A percentile compares a stretch with the other conserved stretches of the same genome.
These are phyloP conservation scores for Lithophane semibrunnea DNA, from an alignment of 2,888 invertebrate genomes.

Conservation along the genomic window DNA sequence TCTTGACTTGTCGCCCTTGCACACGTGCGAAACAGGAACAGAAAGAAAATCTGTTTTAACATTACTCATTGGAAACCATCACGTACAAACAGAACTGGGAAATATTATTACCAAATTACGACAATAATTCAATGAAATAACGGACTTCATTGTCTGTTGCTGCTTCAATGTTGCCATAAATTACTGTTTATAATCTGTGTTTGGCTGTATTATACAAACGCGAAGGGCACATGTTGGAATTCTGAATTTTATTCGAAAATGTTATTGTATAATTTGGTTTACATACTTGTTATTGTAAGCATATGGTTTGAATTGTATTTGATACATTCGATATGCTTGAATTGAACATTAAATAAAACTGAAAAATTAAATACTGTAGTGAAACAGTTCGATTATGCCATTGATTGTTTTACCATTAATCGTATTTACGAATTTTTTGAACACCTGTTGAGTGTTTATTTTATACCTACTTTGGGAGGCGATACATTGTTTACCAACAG, in stretches of 20 bases:
- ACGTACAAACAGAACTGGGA: background rate
- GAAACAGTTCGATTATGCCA: background rate
- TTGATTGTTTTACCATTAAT: background rate
- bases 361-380: background rate
- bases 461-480: background rate
- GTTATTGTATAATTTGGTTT: background rate
- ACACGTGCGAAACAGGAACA: background rate
- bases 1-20: background rate
- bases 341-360: background rate
- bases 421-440: background rate
- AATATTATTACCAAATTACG: constrained; percentile 23
- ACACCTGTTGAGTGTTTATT: constrained; percentile 1
- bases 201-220: constrained; percentile 23
- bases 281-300: background rate
- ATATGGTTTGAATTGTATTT: background rate
- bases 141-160: constrained; percentile 50
- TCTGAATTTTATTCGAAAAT: constrained; percentile 4
- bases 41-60: background rate
- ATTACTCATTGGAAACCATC: background rate
- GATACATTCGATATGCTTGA: background rate
- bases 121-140: constrained; percentile 43
- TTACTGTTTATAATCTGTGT: constrained; percentile 55
- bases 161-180: constrained; percentile 55
- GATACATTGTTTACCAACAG: background rate
- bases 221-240: background rate